A percentile compares a stretch with the other conserved stretches of the same genome.
Evolutionary conservation across 1,140 invertebrate species (phyloP).

Genomic region (Drosophila burlai): DNA sequence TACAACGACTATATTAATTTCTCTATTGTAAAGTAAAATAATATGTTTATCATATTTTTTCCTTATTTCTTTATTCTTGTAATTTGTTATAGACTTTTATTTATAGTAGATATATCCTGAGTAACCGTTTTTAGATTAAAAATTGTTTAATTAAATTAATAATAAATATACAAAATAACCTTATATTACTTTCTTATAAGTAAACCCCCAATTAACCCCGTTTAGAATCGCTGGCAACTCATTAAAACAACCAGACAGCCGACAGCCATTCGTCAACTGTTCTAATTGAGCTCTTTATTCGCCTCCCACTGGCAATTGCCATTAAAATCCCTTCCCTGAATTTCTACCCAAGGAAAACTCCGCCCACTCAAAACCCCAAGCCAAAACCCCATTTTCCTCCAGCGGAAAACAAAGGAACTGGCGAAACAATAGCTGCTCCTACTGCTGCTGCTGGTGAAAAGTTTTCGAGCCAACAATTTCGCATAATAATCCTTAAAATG

Average conservation of each 20-base stretch:
- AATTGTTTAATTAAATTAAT: no score
- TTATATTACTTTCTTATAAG: not conserved
- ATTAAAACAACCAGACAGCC: slow-evolving; percentile 20
- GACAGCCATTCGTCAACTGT: slow-evolving; percentile 17
- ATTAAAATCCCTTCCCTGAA: slow-evolving; percentile 27
- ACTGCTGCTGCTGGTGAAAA: slow-evolving; percentile 19
- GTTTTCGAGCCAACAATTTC: slow-evolving; percentile 75
- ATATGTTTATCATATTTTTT: no score
- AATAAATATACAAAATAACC: no score
- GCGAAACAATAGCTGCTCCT: slow-evolving; percentile 52
- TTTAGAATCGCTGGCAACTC: slow-evolving; percentile 2
- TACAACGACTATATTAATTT: no score
- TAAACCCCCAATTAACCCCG: not conserved
- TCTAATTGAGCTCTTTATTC: slow-evolving; percentile 66
- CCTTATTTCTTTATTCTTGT: no score
- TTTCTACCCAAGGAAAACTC: slow-evolving; percentile 12
- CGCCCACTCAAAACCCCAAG: not conserved
- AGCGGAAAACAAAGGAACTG: slow-evolving; percentile 34
- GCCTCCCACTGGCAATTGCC: slow-evolving; percentile 8
- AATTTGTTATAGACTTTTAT: no score
- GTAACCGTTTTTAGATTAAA: no score
- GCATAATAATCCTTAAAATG: slow-evolving; percentile 84
- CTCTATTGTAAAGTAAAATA: no score
- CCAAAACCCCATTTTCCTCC: slow-evolving; percentile 6
- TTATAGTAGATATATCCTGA: no score